These are phyloP conservation scores for Aspidoscelis tigris DNA, from an alignment of 2,113 vertebrate species.

Conservation along the genomic window DNA sequence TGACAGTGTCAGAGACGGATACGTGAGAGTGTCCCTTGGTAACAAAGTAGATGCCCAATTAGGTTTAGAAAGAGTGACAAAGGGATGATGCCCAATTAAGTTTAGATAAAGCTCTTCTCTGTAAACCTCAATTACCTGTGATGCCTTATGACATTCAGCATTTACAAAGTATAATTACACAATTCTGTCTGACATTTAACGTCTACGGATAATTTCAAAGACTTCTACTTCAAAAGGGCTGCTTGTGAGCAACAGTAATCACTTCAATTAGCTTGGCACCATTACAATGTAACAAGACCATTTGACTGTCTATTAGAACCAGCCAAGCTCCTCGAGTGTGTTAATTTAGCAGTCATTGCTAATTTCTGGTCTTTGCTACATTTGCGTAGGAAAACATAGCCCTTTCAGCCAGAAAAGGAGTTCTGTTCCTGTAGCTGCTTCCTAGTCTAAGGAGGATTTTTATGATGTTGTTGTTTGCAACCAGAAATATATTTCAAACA, in stretches of 20 bases:
- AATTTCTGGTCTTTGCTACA: constrained; percentile 83
- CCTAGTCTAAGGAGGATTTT: constrained; percentile 69
- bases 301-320: constrained; percentile 87
- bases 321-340: constrained; percentile 87
- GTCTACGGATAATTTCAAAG: constrained; percentile 87
- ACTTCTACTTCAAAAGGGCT: constrained; percentile 84
- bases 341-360: constrained; percentile 88
- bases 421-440: constrained; percentile 72
- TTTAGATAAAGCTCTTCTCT: constrained; percentile 86
- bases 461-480: constrained; percentile 62
- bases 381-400: constrained; percentile 85
- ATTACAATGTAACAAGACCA: constrained; percentile 89
- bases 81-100: constrained; percentile 87
- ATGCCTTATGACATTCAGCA: constrained; percentile 87
- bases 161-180: constrained; percentile 90
- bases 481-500: constrained; percentile 71
- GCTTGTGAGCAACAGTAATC: constrained; percentile 87
- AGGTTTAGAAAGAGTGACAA: constrained; percentile 85
- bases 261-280: constrained; percentile 89
- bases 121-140: constrained; percentile 89
- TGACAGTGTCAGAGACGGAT: constrained; percentile 46
- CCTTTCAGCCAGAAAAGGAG: constrained; percentile 78
- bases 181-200: constrained; percentile 87
- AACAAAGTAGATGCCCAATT: constrained; percentile 84
- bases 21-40: constrained; percentile 71